A percentile compares a stretch with the other conserved stretches of the same genome.
phyloP scores from a whole-genome alignment of 1,140 invertebrate genomes.

The Chelonus insularis region DNA sequence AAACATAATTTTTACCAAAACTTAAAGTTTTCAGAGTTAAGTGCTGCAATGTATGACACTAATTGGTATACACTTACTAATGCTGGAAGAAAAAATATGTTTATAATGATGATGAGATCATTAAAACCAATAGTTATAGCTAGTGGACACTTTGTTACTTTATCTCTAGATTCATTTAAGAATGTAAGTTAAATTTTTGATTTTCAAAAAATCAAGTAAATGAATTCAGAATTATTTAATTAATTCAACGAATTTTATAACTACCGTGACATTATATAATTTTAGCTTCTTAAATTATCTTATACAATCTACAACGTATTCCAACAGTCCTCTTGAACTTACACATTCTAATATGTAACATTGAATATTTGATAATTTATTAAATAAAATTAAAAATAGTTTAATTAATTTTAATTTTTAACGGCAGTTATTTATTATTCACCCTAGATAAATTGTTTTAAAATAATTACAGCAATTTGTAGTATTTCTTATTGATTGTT shows the following conservation, averaged over 20 bases:
- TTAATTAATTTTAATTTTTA: too few species aligned
- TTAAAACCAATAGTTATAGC: neutral
- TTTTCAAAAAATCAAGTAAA: too few species aligned
- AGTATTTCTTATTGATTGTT: too few species aligned
- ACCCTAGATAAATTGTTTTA: too few species aligned
- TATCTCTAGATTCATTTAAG: neutral
- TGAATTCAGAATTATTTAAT: too few species aligned
- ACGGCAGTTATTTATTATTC: too few species aligned
- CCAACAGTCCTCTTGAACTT: neutral
- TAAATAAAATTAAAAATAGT: too few species aligned
- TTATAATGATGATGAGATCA: neutral
- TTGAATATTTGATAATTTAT: too few species aligned
- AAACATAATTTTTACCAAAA: neutral
- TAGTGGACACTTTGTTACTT: neutral
- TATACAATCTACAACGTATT: slow-evolving; percentile 2
- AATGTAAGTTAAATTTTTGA: neutral
- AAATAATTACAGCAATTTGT: too few species aligned
- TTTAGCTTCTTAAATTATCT: neutral
- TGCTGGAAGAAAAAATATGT: neutral
- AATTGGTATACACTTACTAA: neutral
- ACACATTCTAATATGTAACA: too few species aligned
- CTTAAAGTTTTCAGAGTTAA: slow-evolving; percentile 4
- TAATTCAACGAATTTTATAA: too few species aligned
- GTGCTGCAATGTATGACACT: neutral
- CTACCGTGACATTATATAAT: too few species aligned